Base-by-base conservation (phyloP, 1,140 invertebrate species). In the Trichonephila inaurata region DNA sequence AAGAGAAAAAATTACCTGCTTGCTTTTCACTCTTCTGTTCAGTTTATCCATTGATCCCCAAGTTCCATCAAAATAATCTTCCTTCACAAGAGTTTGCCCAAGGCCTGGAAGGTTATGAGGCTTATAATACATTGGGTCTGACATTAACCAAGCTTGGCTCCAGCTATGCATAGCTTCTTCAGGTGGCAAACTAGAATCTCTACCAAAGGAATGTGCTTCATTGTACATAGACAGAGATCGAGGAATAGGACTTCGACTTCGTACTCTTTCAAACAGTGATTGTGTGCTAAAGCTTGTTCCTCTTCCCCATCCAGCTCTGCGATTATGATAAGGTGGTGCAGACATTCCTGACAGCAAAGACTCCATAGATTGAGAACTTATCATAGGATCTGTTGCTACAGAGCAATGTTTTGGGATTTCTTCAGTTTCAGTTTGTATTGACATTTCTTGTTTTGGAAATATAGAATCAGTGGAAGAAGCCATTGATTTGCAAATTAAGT, bases 111-210 rank as follows among this genome's bases (percentile, higher is more conserved):
- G 16, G 64, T 92, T 92, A 19, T 93, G 83, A 5, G 92, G 92
- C 33, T 94, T 94, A n/a, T 89, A 94, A 60, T 90, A 94, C 93
- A 94, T 94, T 21, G 93, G 93, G 85, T 94, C 93, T 1, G 93
- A 82, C 60, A 69, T 58, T 18, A 94, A 28, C 93, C 93, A 94
- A 69, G 93, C 33, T 33, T 94, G 93, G 44, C 61, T 90, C 72
- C 72, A 89, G 28, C 77, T 85, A 28, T 66, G 93, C 87, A 90
- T 85, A 12, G 72, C 61, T n/a, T 94, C 93, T 69, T 94, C 87
- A 28, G 88, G 64, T 28, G 77, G 93, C 19, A 94, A 60, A 61
- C 87, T 83, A 7, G 88, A 83, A 40, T 69, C 93, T 44, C 87
- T 58, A 7, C 62, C 77, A 83, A 88, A 85, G 18, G 61, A 60